Evolutionary conservation across 2,113 vertebrate genomes (phyloP).

Genomic region (Camelus dromedarius): DNA sequence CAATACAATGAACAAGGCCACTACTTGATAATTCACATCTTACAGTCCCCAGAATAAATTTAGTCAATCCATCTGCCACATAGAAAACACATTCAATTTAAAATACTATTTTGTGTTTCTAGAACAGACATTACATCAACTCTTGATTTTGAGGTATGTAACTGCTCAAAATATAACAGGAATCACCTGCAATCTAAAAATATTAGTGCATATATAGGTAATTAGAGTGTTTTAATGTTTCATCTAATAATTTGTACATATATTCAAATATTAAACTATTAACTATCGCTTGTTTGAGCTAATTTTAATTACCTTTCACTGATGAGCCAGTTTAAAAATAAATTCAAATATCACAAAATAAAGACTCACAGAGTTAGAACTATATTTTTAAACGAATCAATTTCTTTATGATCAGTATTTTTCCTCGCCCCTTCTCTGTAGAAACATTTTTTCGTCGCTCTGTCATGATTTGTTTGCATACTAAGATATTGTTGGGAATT

Average conservation of each 20-base stretch:
- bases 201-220: not conserved
- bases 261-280: conserved; percentile 21
- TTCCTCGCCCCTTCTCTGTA: conserved; percentile 59
- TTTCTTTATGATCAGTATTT: conserved; percentile 57
- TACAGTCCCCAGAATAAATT: not conserved
- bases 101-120: not conserved
- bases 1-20: not conserved
- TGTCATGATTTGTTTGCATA: conserved; percentile 83
- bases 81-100: not conserved
- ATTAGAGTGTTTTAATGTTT: conserved; percentile 16
- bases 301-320: conserved; percentile 6
- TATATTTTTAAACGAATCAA: not conserved
- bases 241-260: conserved; percentile 10
- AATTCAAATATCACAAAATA: conserved; percentile 14
- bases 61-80: not conserved
- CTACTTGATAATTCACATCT: not conserved
- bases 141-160: not conserved
- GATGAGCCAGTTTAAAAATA: conserved; percentile 45
- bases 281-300: not conserved
- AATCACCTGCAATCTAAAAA: conserved; percentile 3
- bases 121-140: not conserved
- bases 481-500: conserved; percentile 83
- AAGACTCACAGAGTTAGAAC: not conserved
- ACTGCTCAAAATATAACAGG: not conserved
- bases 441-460: conserved; percentile 70